Evolutionary conservation across 2,888 invertebrate genomes (phyloP), one percentile per base, ranked within the genome.

Genomic region (Osmoderma eremita): DNA sequence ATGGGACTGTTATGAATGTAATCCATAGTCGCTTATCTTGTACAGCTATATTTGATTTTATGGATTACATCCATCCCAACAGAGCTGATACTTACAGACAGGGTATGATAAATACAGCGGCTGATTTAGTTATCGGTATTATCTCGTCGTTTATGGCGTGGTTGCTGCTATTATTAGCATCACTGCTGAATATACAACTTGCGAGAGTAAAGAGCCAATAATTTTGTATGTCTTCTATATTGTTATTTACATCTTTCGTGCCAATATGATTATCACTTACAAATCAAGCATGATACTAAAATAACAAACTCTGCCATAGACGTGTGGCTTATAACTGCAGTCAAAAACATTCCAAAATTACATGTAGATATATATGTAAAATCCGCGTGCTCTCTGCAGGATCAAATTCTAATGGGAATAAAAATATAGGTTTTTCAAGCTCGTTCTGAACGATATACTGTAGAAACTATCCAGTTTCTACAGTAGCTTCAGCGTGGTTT

Each of bases 51-150:
- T 90, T 88, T 73, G 94, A 94, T 81, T 93, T 91, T 78, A 91
- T 94, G 91, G 94, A 94, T 78, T 94, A 91, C 75, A 83, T 93
- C 67, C 90, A 91, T 68, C 88, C 90, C 58, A 89, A 90, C 73
- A 79, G 81, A 13, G 84, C 87, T 0, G 88, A 87, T 56, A 87
- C 88, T 71, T 87, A 87, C 72, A 84, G 89, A 20, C 86, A 89
- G 38, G 88, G 88, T 8, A 86, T 86, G 70, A 92, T 93, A 42
- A 91, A 93, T 77, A 93, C 92, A 0, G 90, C 90, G 0, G 77
- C 88, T 2, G 85, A 90, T 10, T 83, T 93, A 61, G 88, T 89
- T 65, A 76, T 92, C 22, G 89, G 91, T 0, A 80, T 93, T 6
- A 76, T 87, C 12, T 80, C 87, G 0, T 85, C 90, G 0, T 91